Evolutionary conservation across 2,888 invertebrate genomes (phyloP).

Genomic region (Rosalia funebris): DNA sequence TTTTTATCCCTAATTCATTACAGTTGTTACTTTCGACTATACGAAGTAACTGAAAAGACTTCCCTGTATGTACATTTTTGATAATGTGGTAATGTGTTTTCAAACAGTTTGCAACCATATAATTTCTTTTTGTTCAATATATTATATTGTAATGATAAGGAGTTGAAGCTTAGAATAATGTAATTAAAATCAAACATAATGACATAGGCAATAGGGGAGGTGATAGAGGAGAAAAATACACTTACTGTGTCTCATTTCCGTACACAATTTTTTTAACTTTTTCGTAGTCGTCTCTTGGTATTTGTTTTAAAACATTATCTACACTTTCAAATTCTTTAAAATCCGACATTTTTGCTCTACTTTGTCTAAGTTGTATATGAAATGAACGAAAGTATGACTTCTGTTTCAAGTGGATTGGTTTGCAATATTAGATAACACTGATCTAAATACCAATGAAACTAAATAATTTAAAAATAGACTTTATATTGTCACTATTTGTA

Average conservation of each 20-base stretch:
- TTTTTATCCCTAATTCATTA: no score
- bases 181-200: no score
- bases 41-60: no score
- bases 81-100: no score
- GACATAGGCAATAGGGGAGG: no score
- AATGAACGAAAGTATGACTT: neutral
- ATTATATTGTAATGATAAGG: no score
- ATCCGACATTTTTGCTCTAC: constrained; percentile 33
- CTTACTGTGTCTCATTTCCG: constrained; percentile 40
- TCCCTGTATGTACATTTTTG: no score
- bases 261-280: constrained; percentile 36
- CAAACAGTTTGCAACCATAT: no score
- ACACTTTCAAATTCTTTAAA: constrained; percentile 41
- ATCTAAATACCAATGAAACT: constrained; percentile 29
- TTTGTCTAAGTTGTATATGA: neutral
- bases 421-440: constrained; percentile 28
- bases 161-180: no score
- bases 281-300: constrained; percentile 38
- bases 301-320: constrained; percentile 32
- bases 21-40: no score
- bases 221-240: no score
- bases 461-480: constrained; percentile 36
- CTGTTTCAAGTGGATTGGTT: constrained; percentile 4
- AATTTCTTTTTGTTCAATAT: no score
- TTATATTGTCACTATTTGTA: neutral